A percentile compares a stretch with the other conserved stretches of the same genome.
Conservation (phyloP, 2,888 invertebrate genomes). For the Folsomia candida region DNA sequence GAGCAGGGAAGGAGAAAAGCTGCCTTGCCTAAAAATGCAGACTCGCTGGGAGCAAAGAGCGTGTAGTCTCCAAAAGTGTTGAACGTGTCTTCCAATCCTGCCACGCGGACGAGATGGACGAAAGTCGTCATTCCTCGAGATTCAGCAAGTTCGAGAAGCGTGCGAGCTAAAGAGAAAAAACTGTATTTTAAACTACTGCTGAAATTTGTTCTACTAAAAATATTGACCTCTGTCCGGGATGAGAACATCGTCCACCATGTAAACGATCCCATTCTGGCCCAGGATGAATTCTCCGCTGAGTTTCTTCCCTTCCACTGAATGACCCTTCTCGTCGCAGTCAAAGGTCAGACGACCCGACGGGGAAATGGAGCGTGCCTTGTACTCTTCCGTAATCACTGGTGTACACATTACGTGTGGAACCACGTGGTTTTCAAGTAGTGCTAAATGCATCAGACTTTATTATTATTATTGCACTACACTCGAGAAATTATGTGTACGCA, state of each 20-base stretch:
- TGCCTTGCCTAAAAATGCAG: constrained; percentile 56
- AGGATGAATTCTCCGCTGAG: constrained; percentile 54
- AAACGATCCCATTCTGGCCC: constrained; percentile 57
- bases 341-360: constrained; percentile 53
- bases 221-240: constrained; percentile 56
- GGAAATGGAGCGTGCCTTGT: constrained; percentile 54
- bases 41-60: constrained; percentile 58
- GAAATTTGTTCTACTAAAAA: background rate
- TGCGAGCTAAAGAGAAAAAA: constrained; percentile 53
- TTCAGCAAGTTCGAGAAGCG: constrained; percentile 55
- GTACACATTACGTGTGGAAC: constrained; percentile 57
- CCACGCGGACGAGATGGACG: constrained; percentile 54
- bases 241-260: constrained; percentile 56
- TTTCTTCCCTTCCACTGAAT: constrained; percentile 54
- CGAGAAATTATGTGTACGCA: background rate
- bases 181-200: constrained; percentile 14
- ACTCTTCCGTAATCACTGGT: constrained; percentile 56
- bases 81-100: constrained; percentile 56
- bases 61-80: constrained; percentile 56
- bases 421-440: constrained; percentile 57
- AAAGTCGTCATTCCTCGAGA: constrained; percentile 55
- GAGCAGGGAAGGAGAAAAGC: too few species aligned
- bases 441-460: constrained; percentile 50
- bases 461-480: background rate
- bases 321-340: constrained; percentile 56